phyloP scores from a whole-genome alignment of 2,113 vertebrate species.

The Pseudopodoces humilis region DNA sequence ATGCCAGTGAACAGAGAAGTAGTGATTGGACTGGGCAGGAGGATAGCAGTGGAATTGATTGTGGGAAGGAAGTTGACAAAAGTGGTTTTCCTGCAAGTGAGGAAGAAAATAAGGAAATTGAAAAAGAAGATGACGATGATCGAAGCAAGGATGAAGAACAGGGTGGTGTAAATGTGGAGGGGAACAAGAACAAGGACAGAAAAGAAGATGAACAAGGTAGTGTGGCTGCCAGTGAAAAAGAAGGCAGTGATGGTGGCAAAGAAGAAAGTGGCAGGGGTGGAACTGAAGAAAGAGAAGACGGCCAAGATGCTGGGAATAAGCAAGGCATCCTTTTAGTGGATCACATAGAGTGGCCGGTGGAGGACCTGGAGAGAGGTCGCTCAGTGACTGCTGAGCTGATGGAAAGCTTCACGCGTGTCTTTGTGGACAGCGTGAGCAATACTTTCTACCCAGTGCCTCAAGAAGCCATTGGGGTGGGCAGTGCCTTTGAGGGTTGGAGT shows the following conservation, averaged over 20 bases:
- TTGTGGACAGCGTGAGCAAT: neutral
- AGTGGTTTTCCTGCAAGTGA: too few relatives aligned
- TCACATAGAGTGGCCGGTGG: rapidly evolving
- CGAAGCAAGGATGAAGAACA: too few relatives aligned
- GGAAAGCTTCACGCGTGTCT: neutral
- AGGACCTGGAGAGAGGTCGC: neutral
- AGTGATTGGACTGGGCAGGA: neutral
- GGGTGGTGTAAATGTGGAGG: neutral
- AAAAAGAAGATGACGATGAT: too few relatives aligned
- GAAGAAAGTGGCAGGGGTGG: rapidly evolving
- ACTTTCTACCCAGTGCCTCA: neutral
- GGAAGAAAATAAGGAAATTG: neutral
- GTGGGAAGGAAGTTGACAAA: neutral
- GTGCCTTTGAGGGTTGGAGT: neutral
- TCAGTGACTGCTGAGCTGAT: neutral
- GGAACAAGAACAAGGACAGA: rapidly evolving
- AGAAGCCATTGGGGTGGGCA: neutral
- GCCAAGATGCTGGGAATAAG: rapidly evolving
- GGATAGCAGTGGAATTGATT: too few relatives aligned
- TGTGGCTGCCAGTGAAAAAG: neutral
- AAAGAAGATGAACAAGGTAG: too few relatives aligned
- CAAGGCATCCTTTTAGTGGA: neutral
- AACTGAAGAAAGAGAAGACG: rapidly evolving
- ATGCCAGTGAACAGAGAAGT: neutral
- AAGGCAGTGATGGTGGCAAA: neutral